A percentile compares a stretch with the other conserved stretches of the same genome.
Conservation (phyloP, 2,113 vertebrate species). For the Planiliza haematocheilus region DNA sequence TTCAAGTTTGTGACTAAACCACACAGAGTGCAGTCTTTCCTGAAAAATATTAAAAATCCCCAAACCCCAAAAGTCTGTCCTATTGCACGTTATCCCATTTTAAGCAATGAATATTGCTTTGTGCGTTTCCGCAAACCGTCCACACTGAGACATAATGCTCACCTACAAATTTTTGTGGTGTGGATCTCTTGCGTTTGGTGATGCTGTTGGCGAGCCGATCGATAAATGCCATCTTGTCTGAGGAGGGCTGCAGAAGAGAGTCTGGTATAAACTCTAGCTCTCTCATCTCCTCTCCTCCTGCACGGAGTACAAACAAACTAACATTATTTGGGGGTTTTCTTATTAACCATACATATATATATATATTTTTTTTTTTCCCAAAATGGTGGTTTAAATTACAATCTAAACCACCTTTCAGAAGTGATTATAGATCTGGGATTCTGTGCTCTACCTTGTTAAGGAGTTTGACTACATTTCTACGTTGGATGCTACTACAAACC, state of each 20-base stretch:
- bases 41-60: neutral
- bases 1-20: neutral
- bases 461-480: constrained; percentile 17
- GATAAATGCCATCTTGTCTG: constrained; percentile 93
- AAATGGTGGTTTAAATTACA: constrained; percentile 16
- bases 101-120: constrained; percentile 15
- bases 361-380: constrained; percentile 32
- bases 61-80: constrained; percentile 17
- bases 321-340: constrained; percentile 36
- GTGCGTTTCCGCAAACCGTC: constrained; percentile 35
- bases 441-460: constrained; percentile 14
- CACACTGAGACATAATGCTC: constrained; percentile 77
- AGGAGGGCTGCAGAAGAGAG: constrained; percentile 89
- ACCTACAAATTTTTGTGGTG: constrained; percentile 97
- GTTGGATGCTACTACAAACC: constrained; percentile 4
- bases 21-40: neutral
- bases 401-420: constrained; percentile 20
- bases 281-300: constrained; percentile 95
- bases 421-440: neutral
- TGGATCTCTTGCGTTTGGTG: constrained; percentile 96
- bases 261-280: constrained; percentile 94
- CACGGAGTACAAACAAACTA: constrained; percentile 64
- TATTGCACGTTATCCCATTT: constrained; percentile 15
- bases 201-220: constrained; percentile 95
- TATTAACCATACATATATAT: constrained; percentile 16